Evolutionary conservation across 2,797 vertebrate species (phyloP).

Genomic region (Myotis planiceps): DNA sequence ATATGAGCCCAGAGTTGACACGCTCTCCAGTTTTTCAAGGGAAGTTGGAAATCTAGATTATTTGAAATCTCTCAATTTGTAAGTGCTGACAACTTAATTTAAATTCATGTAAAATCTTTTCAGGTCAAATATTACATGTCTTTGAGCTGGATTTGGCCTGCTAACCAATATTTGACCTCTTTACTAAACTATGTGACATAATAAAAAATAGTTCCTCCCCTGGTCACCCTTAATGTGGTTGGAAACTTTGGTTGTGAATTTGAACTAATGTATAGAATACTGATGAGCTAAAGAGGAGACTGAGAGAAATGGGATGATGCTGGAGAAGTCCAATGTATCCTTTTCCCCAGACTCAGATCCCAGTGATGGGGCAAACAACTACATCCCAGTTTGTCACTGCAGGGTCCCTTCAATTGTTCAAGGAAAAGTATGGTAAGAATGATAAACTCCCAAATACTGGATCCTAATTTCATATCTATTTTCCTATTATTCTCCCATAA

Average conservation of each 20-base stretch:
- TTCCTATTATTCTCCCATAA: neutral
- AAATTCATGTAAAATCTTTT: neutral
- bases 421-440: neutral
- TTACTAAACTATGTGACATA: neutral
- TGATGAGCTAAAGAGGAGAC: neutral
- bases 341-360: neutral
- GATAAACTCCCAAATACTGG: neutral
- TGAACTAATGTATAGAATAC: neutral
- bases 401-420: neutral
- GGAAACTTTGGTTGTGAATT: neutral
- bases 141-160: neutral
- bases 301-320: neutral
- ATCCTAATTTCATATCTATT: neutral
- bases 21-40: neutral
- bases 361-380: neutral
- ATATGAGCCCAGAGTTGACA: neutral
- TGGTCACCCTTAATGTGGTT: neutral
- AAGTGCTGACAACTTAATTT: neutral
- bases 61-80: neutral
- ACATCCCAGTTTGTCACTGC: neutral
- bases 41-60: conserved; percentile 25
- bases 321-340: neutral
- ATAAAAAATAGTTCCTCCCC: neutral
- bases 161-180: neutral
- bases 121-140: neutral